These are phyloP conservation scores for Laspeyria flexula DNA, from an alignment of 2,888 invertebrate genomes.

Conservation along the genomic window DNA sequence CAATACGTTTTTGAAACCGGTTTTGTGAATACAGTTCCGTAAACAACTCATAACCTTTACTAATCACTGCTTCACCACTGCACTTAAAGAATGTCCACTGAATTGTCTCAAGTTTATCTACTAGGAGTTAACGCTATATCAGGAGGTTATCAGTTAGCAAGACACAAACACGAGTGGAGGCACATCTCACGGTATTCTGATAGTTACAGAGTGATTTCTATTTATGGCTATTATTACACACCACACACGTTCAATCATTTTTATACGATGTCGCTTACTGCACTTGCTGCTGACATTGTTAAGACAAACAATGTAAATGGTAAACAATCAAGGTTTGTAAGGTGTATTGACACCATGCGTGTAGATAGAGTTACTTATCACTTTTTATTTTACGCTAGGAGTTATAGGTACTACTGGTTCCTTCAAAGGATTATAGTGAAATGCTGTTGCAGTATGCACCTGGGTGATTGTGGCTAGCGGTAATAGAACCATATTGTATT, in stretches of 20 bases:
- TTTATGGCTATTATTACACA: conserved; percentile 60
- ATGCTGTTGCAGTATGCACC: conserved; percentile 22
- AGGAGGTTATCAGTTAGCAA: conserved; percentile 67
- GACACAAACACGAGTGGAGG: conserved; percentile 50
- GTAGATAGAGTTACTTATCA: not conserved
- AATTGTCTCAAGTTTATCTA: conserved; percentile 37
- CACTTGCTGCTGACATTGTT: conserved; percentile 9
- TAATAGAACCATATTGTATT: conserved; percentile 46
- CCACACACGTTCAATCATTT: conserved; percentile 55
- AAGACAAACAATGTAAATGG: not conserved
- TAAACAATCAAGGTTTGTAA: not conserved
- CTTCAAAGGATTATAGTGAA: conserved; percentile 46
- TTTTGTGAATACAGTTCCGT: conserved; percentile 34
- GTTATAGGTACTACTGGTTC: conserved; percentile 24
- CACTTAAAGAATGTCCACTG: conserved; percentile 47
- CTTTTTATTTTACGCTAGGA: not conserved
- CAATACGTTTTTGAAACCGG: conserved; percentile 35
- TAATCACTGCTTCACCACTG: conserved; percentile 40
- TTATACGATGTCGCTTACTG: conserved; percentile 34
- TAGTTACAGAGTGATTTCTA: conserved; percentile 64
- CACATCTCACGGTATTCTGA: conserved; percentile 52
- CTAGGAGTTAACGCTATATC: conserved; percentile 52
- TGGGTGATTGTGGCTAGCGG: conserved; percentile 35
- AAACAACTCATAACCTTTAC: conserved; percentile 56
- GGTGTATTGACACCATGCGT: not conserved